phyloP scores from a whole-genome alignment of 2,113 vertebrate species.

The Porphyrio hochstetteri region DNA sequence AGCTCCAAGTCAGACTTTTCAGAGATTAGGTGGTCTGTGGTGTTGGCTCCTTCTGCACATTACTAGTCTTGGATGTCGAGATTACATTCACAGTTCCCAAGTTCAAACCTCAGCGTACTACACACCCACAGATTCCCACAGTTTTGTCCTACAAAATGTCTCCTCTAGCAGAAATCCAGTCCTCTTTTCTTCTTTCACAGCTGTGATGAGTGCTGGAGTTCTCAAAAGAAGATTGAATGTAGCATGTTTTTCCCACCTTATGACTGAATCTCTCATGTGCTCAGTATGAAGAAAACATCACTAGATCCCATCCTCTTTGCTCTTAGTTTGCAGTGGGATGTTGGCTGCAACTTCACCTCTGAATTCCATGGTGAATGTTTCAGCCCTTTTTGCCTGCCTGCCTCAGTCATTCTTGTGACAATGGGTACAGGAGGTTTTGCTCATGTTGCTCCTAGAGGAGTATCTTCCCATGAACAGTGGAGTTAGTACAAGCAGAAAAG shows the following conservation, averaged over 20 bases:
- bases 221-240: neutral
- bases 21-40: conserved; percentile 25
- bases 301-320: neutral
- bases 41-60: neutral
- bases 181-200: neutral
- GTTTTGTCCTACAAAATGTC: neutral
- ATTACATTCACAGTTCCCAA: conserved; percentile 17
- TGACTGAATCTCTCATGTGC: neutral
- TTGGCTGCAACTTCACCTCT: neutral
- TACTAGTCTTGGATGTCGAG: conserved; percentile 1
- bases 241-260: neutral
- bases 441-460: neutral
- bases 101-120: conserved; percentile 30
- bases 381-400: neutral
- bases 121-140: conserved; percentile 46
- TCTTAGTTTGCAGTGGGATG: fast-evolving
- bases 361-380: neutral
- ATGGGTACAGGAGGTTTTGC: neutral
- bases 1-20: neutral
- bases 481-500: neutral
- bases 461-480: neutral
- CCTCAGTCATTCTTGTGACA: neutral
- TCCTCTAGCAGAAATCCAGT: neutral
- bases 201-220: neutral
- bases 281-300: neutral